These are phyloP conservation scores for Arrhamphus sclerolepis DNA, from an alignment of 2,797 vertebrate species.

Conservation along the genomic window DNA sequence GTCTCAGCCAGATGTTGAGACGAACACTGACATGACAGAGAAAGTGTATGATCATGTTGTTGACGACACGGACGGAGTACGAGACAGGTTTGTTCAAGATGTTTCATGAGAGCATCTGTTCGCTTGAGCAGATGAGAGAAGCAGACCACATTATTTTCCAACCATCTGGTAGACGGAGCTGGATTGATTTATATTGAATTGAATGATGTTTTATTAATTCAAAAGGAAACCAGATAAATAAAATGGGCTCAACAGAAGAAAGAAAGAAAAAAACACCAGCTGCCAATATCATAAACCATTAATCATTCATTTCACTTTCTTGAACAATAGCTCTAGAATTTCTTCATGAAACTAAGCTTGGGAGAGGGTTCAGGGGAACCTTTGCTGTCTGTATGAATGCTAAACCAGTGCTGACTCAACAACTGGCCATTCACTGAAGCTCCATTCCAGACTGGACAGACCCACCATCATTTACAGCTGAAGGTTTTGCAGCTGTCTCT, in stretches of 20 bases:
- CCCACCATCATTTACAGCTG: constrained; percentile 31
- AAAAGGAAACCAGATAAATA: no score
- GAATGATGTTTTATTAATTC: no score
- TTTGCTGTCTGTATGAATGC: constrained; percentile 25
- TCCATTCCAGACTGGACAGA: constrained; percentile 34
- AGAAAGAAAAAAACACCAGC: constrained; percentile 53
- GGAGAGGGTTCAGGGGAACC: constrained; percentile 3
- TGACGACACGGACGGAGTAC: constrained; percentile 9
- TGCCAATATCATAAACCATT: constrained; percentile 58
- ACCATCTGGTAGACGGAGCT: not conserved
- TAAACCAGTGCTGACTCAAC: constrained; percentile 64
- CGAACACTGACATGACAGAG: constrained; percentile 33
- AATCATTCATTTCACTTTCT: constrained; percentile 26
- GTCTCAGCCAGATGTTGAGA: constrained; percentile 6
- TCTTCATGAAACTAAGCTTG: constrained; percentile 8
- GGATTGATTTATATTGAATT: no score
- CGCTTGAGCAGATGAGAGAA: no score
- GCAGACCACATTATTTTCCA: constrained; percentile 35
- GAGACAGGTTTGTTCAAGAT: constrained; percentile 26
- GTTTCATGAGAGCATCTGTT: constrained; percentile 29
- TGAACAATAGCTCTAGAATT: constrained; percentile 14
- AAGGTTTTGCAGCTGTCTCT: constrained; percentile 18
- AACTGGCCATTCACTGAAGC: constrained; percentile 20
- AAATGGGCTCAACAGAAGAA: constrained; percentile 5
- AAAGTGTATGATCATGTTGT: constrained; percentile 39